These are phyloP conservation scores for Cynodonichthys magdalenae DNA, from an alignment of 2,797 vertebrate species.

Conservation along the genomic window DNA sequence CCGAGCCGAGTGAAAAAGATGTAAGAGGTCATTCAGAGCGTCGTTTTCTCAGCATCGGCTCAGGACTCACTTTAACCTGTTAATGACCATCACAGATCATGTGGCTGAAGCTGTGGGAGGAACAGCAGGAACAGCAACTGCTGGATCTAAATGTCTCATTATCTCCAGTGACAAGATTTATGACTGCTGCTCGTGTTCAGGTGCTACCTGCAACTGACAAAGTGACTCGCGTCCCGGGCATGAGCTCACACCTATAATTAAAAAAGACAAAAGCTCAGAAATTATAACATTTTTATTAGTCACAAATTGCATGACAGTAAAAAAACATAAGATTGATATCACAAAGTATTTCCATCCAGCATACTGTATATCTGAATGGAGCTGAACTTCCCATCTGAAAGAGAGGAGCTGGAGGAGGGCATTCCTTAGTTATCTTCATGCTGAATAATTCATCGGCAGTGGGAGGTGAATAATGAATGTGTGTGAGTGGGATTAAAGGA, in stretches of 20 bases:
- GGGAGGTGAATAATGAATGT: conserved; percentile 78
- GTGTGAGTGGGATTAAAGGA: conserved; percentile 73
- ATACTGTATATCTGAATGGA: too few species aligned
- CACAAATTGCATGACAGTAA: too few species aligned
- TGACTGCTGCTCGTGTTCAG: too few species aligned
- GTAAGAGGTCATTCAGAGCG: conserved; percentile 1
- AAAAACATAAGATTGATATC: too few species aligned
- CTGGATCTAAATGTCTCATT: conserved; percentile 29
- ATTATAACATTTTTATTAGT: neutral
- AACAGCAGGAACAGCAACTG: conserved; percentile 42
- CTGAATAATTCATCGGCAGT: conserved; percentile 78
- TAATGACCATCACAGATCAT: conserved; percentile 39
- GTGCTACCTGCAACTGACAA: too few species aligned
- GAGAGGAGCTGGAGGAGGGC: conserved; percentile 14
- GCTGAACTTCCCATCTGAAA: conserved; percentile 3
- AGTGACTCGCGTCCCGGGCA: too few species aligned
- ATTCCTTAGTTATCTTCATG: conserved; percentile 57
- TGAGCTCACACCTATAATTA: too few species aligned
- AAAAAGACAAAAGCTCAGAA: neutral
- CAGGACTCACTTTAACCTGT: conserved; percentile 42
- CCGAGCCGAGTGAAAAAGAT: conserved; percentile 17
- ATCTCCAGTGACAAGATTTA: conserved; percentile 23
- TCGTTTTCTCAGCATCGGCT: conserved; percentile 16
- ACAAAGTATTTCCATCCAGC: too few species aligned
- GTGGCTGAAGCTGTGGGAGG: conserved; percentile 15